Base-by-base conservation (phyloP, 2,797 vertebrate species). In the Hoplostethus atlanticus region DNA sequence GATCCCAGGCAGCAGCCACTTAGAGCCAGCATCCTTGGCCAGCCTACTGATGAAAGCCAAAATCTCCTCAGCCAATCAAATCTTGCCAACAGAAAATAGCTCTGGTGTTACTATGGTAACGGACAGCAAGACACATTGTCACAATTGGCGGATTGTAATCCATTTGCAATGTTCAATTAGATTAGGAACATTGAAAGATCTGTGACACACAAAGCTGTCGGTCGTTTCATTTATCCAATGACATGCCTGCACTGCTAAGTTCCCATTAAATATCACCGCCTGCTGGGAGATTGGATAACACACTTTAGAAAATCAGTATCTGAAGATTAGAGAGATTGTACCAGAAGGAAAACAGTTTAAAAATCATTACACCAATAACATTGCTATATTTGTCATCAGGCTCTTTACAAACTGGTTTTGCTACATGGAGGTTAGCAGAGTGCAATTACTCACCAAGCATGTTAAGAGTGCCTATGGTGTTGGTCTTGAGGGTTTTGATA, bases 401-500 rank as follows among this genome's bases (percentile, higher is more conserved):
- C 47, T 6, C 44, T 55, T 25, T 16, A 55, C 56, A 17, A 58
- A 12, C 21, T 15, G 11, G 38, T 15, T 8, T 8, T 9, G 13
- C 2, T 48, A 4, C 46, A 54, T 9, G 4, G 21, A 54, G 13
- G 9, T 28, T 31, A 8, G 57, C 40, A 13, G 68, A 61, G 1
- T 25, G 36, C 17, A 15, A 36, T 21, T 44, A 94, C 97, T 96
- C 80, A 99, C 98, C 98, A 21, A 99, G 93, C 98, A 99, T 99
- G 87, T 99, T 99, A 3, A 99, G 88, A 1, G 98, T 99, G 60
- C 98, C 98, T 9, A 99, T 99, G 6, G 98, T 99, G 86, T 99
- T 99, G 36, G 98, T 99, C 93, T 99, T 99, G 40, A 99, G 88
- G 0, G 98, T 99, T 94, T 99, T 99, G 93, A 99, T 99, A 68